Base-by-base conservation (phyloP, 2,113 vertebrate genomes). In the Gobius niger region DNA sequence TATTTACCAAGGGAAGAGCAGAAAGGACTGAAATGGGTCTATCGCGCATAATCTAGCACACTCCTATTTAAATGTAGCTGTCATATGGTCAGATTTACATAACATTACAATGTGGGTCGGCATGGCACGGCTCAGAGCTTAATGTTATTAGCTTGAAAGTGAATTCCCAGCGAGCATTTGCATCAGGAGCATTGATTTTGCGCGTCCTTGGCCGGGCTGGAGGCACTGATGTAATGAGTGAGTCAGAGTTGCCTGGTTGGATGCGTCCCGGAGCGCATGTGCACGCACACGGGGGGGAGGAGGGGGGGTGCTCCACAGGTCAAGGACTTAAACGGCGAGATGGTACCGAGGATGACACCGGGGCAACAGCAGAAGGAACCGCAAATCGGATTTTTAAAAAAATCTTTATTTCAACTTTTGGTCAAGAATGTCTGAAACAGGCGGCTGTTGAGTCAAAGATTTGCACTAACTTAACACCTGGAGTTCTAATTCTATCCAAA, bases 41-140 rank as follows among this genome's bases (percentile, higher is more conserved):
- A 86, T 91, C 80, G 42, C 71, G 82, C 83, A 81, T 87, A 89
- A 91, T 91, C 87, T 84, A 14, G 52, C 77, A 61, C 79, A 66
- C 74, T 89, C 78, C 62, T 13, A 61, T 88, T 89, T 84, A 88
- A 88, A 88, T 85, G 81, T 90, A 90, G 82, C 77, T 83, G 83
- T 91, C 85, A 85, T 89, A 76, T 75, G 85, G 75, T 91, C 91
- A 89, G 85, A 91, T 93, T 92, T 91, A 85, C 92, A 91, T 92
- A 90, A 90, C 87, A 85, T 90, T 89, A 88, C 87, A 84, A 89
- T 89, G 78, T 87, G 80, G 88, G 83, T 81, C 73, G 74, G 73
- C 74, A 69, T 70, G 24, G 66, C 85, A 75, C 80, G 9, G 81
- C 85, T 88, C 74, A 44, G 63, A 89, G 88, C 84, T 77, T 83